Evolutionary conservation across 2,888 invertebrate species (phyloP).

Genomic region (Mycalesis mineus): DNA sequence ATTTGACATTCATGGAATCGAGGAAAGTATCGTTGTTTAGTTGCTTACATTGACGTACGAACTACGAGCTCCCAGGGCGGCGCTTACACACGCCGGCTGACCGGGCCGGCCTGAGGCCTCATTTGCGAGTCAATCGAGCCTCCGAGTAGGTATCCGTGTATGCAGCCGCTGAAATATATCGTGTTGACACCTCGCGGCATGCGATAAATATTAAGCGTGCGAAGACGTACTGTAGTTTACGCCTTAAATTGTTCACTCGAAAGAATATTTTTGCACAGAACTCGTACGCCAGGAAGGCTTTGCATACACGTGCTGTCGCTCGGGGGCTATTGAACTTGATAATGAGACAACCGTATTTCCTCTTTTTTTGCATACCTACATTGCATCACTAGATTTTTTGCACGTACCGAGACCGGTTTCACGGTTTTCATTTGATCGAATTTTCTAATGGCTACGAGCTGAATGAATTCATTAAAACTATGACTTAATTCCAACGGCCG

Average conservation of each 20-base stretch:
- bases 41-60: constrained; percentile 16
- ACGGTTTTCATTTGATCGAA: constrained; percentile 28
- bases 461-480: constrained; percentile 14
- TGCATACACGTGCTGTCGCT: constrained; percentile 75
- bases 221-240: constrained; percentile 52
- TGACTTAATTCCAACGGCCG: constrained; percentile 18
- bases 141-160: constrained; percentile 46
- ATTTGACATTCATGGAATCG: constrained; percentile 65
- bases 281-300: constrained; percentile 50
- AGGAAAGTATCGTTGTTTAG: constrained; percentile 76
- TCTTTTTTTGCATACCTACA: constrained; percentile 56
- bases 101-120: constrained; percentile 47
- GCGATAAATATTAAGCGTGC: constrained; percentile 59
- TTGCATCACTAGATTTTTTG: constrained; percentile 66
- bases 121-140: constrained; percentile 51
- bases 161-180: constrained; percentile 63
- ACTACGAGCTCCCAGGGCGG: not conserved
- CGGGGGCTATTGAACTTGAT: constrained; percentile 77
- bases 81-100: constrained; percentile 18
- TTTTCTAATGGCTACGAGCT: constrained; percentile 9
- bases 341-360: constrained; percentile 68
- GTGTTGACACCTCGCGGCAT: constrained; percentile 63
- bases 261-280: constrained; percentile 62
- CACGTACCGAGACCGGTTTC: constrained; percentile 35
- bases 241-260: constrained; percentile 57